Evolutionary conservation across 2,113 vertebrate species (phyloP).

Genomic region (Electrona antarctica): DNA sequence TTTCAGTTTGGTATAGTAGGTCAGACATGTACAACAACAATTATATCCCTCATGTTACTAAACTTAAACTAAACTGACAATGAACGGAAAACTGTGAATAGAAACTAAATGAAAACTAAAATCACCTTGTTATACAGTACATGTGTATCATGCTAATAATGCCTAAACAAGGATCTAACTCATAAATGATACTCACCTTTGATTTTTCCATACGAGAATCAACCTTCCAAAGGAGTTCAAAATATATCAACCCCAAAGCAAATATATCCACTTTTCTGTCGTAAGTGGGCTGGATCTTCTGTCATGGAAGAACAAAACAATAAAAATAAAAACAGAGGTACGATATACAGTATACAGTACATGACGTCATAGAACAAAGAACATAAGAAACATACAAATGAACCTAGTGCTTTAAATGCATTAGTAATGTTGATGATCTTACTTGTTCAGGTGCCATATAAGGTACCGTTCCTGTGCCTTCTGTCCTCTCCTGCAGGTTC

Average conservation of each 20-base stretch:
- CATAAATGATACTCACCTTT: constrained; percentile 46
- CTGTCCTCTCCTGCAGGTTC: constrained; percentile 62
- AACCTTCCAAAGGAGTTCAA: constrained; percentile 79
- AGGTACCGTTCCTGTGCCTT: constrained; percentile 45
- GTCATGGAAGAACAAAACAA: constrained; percentile 16
- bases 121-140: neutral
- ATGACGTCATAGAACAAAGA: neutral
- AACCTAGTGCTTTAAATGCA: neutral
- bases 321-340: neutral
- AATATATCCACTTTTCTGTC: constrained; percentile 88
- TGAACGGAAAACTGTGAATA: too few species aligned
- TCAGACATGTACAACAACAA: too few species aligned
- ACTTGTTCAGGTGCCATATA: constrained; percentile 82
- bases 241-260: constrained; percentile 87
- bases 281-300: constrained; percentile 46
- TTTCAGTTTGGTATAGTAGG: too few species aligned
- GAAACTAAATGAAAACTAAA: too few species aligned
- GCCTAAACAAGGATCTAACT: neutral
- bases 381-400: neutral
- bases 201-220: constrained; percentile 20
- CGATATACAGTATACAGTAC: neutral
- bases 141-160: neutral
- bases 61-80: too few species aligned
- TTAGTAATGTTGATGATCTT: neutral
- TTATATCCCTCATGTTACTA: too few species aligned